Base-by-base conservation (phyloP, 2,113 vertebrate genomes). In the Charadrius vociferus region DNA sequence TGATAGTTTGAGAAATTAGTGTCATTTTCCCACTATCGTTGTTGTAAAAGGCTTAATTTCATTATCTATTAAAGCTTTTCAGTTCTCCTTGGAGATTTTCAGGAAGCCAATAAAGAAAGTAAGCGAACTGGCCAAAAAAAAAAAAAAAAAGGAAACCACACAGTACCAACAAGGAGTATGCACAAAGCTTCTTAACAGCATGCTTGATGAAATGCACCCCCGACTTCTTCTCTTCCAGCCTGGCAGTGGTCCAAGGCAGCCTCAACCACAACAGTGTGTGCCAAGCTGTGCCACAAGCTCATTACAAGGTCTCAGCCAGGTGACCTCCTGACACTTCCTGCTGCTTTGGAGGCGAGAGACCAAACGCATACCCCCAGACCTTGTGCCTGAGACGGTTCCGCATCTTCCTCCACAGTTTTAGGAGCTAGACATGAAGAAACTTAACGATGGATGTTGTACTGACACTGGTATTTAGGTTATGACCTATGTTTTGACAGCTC, bases 71-170 rank as follows among this genome's bases (percentile, higher is more conserved):
- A 73, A 84, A 81, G 15, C 32, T 84, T 96, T 93, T 67, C 23
- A 26, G 21, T 59, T 67, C 5, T 73, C 29, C 32, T 67, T 41
- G 14, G 52, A 81, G 65, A 85, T 59, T 86, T 94, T 83, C 52
- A 59, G 37, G 50, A 90, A 62, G 9, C 29, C 47, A 36, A 62
- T 55, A 61, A 55, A 61, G 50, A 89, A 73, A 88, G 12, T 34
- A 70, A 55, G 43, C 32, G 52, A 81, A 71, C 37, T 36, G 36
- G 62, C 37, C 1, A 45, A 27, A 30, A 52, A 37, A 15, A 9
- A 4, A 16, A n/a, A 29, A 3, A 34, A 32, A 3, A 55, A 2
- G 61, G 3, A 70, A 41, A 12, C 50, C 0, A 0, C 59, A 72
- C 5, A 14, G 32, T 21, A 68, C 24, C 67, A 65, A 17, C 0